Evolutionary conservation across 1,140 invertebrate genomes (phyloP).

Genomic region (Parasteatoda tepidariorum): DNA sequence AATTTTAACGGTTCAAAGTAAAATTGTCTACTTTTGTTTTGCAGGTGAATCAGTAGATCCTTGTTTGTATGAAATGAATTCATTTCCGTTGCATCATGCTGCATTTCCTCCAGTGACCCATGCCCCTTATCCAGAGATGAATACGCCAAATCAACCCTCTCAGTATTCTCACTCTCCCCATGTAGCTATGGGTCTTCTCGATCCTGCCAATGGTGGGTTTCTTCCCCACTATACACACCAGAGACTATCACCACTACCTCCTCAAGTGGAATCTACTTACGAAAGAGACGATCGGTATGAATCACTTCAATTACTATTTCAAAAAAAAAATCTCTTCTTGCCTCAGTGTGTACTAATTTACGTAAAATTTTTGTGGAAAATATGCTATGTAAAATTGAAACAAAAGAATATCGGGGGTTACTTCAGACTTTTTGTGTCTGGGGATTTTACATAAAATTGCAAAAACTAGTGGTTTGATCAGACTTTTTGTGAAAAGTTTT

Average conservation of each 20-base stretch:
- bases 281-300: constrained; percentile 53
- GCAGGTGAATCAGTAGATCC: constrained; percentile 41
- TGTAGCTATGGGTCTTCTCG: constrained; percentile 41
- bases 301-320: neutral
- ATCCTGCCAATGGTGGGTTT: constrained; percentile 10
- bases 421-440: no score
- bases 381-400: no score
- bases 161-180: constrained; percentile 17
- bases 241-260: constrained; percentile 29
- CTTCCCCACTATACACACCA: constrained; percentile 31
- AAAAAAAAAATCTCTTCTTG: neutral
- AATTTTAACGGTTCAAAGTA: neutral
- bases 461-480: no score
- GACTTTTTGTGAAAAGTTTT: no score
- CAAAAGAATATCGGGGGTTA: no score
- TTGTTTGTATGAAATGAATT: constrained; percentile 52
- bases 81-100: constrained; percentile 40
- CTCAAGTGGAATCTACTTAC: constrained; percentile 11
- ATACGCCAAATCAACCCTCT: neutral
- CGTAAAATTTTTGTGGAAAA: no score
- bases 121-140: constrained; percentile 21
- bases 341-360: no score
- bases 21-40: neutral
- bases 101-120: constrained; percentile 10
- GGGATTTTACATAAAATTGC: no score